Evolutionary conservation across 2,888 invertebrate species (phyloP), one percentile per base, ranked within the genome.

Genomic region (Lathronympha strigana): DNA sequence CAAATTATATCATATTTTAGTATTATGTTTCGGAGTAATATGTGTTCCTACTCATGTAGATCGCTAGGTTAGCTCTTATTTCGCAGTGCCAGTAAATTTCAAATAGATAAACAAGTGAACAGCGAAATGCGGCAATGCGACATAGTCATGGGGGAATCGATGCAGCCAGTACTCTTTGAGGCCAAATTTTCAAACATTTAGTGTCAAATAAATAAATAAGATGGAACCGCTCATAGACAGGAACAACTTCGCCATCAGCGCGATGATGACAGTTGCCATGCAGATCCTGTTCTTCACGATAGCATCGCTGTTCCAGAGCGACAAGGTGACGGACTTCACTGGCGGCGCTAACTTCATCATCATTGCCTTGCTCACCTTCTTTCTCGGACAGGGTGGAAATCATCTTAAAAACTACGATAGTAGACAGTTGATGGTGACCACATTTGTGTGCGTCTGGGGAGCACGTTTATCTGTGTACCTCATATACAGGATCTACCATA

Each of bases 331-430:
- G 0, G 98, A 98, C 86, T 97, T 98, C 89, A 98, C 98, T 68
- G 97, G 98, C 8, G 98, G 98, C 63, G 96, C 96, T 63, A 98
- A 98, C 89, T 98, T 98, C 85, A 96, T 98, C 72, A 96, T 97
- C 61, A 93, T 98, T 72, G 97, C 98, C 8, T 85, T 98, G 68
- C 90, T 98, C 49, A 98, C 98, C 28, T 97, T 98, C 88, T 95
- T 96, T 78, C 92, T 98, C 45, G 97, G 97, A 13, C 96, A 97
- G 93, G 94, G 95, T 72, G 95, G 95, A 75, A 95, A 93, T 43
- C 91, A 92, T 11, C 83, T 93, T 36, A 94, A 95, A 94, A 95
- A 95, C 61, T 98, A 97, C 79, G 96, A 97, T 79, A 96, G 96
- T 79, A 93, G 98, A 66, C 98, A 98, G 83, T 92, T 98, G n/a